Percentiles rank a stretch among this genome's conserved stretches.
These are phyloP conservation scores for Acanthochromis polyacanthus DNA, from an alignment of 2,113 vertebrate species.

Conservation along the genomic window DNA sequence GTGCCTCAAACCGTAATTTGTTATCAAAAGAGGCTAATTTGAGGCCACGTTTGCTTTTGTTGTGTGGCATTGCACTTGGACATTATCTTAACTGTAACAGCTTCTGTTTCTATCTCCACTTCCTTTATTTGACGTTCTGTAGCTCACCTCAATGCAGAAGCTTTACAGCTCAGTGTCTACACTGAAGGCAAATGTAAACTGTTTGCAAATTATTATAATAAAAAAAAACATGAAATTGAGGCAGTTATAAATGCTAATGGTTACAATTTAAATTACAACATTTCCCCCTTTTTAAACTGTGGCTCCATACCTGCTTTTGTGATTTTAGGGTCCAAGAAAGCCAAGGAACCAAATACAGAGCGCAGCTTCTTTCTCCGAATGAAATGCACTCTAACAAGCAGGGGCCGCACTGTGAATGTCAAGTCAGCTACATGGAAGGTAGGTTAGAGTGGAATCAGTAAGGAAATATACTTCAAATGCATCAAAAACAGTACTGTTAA, in stretches of 20 bases:
- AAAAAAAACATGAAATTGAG: not conserved
- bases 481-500: not conserved
- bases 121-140: constrained; percentile 11
- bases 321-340: constrained; percentile 91
- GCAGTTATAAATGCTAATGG: not conserved
- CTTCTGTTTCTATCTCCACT: not conserved
- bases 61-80: not conserved
- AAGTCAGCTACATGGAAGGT: constrained; percentile 99
- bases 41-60: not conserved
- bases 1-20: not conserved
- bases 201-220: too few species aligned
- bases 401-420: constrained; percentile 97
- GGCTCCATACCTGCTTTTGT: constrained; percentile 25
- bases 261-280: not conserved
- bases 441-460: constrained; percentile 1
- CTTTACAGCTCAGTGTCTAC: not conserved
- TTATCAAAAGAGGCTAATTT: not conserved
- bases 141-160: not conserved
- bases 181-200: constrained; percentile 18
- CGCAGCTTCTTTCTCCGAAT: constrained; percentile 96
- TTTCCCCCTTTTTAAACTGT: constrained; percentile 12
- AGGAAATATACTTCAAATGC: not conserved
- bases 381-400: constrained; percentile 98
- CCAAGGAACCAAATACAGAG: constrained; percentile 92
- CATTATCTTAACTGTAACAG: not conserved